A percentile compares a stretch with the other conserved stretches of the same genome.
These are phyloP conservation scores for Drosophila oshimai DNA, from an alignment of 1,140 invertebrate genomes.

Conservation along the genomic window DNA sequence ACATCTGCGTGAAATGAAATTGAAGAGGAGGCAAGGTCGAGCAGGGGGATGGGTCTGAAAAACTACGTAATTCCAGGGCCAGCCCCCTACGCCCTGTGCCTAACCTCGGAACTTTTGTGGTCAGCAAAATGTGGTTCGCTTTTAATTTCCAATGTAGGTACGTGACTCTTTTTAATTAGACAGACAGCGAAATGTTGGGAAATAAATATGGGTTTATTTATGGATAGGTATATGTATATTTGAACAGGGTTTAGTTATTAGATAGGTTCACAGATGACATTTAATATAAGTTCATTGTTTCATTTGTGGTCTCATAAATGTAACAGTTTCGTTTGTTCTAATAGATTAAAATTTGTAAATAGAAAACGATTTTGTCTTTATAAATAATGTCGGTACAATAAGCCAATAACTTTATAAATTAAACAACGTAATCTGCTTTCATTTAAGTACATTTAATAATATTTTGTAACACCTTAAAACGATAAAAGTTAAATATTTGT, in stretches of 20 bases:
- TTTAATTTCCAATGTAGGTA: conserved; percentile 50
- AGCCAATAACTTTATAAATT: no score
- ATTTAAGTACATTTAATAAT: no score
- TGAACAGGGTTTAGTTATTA: neutral
- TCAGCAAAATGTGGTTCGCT: conserved; percentile 37
- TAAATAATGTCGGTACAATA: no score
- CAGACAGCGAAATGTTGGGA: neutral
- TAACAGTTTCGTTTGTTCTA: neutral
- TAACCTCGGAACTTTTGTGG: conserved; percentile 30
- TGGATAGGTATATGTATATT: neutral
- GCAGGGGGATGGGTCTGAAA: neutral
- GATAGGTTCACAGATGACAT: neutral
- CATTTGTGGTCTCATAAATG: conserved; percentile 7
- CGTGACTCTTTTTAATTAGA: conserved; percentile 57
- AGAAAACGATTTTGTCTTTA: neutral
- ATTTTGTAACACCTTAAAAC: no score
- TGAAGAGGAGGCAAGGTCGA: neutral
- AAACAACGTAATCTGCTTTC: no score
- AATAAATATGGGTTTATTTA: neutral
- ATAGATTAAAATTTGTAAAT: neutral
- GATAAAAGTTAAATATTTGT: no score
- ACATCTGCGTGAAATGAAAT: conserved; percentile 51
- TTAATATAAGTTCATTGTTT: conserved; percentile 8
- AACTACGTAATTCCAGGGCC: neutral
- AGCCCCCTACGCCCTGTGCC: neutral